Evolutionary conservation across 30 jellyfish, hydroid and myxozoan species (phyloP).

Genomic region (Turritopsis rubra): DNA sequence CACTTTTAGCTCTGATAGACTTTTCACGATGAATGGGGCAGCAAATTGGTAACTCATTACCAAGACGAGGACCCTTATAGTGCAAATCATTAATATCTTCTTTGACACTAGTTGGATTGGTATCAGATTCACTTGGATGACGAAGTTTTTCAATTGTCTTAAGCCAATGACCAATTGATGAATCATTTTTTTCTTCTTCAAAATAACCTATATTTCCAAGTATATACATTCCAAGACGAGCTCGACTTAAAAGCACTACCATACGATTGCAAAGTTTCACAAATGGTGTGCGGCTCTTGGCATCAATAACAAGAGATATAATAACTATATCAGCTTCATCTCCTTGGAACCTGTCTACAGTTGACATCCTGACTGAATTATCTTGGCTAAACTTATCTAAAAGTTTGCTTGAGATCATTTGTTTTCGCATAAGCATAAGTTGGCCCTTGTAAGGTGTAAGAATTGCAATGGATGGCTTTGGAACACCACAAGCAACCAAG

Average conservation of each 20-base stretch:
- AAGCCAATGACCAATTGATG: constrained; percentile 20
- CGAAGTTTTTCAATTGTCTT: neutral
- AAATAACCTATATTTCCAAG: constrained; percentile 17
- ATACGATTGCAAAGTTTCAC: constrained; percentile 17
- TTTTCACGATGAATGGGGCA: constrained; percentile 25
- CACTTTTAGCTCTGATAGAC: neutral
- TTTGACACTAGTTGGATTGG: neutral
- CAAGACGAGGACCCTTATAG: constrained; percentile 26
- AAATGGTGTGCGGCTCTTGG: constrained; percentile 7
- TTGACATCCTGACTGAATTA: constrained; percentile 20
- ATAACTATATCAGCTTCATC: constrained; percentile 30
- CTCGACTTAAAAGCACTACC: constrained; percentile 20
- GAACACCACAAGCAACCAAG: constrained; percentile 23
- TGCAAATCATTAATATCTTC: neutral
- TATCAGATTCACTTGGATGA: constrained; percentile 11
- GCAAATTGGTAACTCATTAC: constrained; percentile 19
- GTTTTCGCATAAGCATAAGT: neutral
- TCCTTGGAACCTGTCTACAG: constrained; percentile 34
- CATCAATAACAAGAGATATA: constrained; percentile 28
- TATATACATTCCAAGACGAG: constrained; percentile 26
- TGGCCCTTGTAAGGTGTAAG: constrained; percentile 30
- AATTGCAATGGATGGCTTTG: constrained; percentile 25
- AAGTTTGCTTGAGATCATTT: neutral
- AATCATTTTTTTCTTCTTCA: constrained; percentile 3
- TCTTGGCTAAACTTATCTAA: neutral